A percentile compares a stretch with the other conserved stretches of the same genome.
These are phyloP conservation scores for Limosa lapponica DNA, from an alignment of 2,797 vertebrate genomes.

Conservation along the genomic window DNA sequence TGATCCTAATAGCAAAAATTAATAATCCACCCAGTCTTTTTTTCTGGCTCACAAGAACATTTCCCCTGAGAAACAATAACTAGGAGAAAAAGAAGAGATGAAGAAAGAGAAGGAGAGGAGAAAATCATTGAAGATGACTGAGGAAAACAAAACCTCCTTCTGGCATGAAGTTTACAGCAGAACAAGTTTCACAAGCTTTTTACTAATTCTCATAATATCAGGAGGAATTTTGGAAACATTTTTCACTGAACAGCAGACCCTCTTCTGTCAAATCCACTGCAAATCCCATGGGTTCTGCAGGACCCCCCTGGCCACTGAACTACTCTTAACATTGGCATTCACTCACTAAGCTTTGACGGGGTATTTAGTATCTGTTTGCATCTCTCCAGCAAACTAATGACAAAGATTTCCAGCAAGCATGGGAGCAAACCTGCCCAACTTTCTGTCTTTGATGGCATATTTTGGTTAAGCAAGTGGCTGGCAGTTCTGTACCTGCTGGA, in stretches of 20 bases:
- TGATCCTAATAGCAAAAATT: slow-evolving; percentile 26
- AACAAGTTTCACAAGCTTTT: neutral
- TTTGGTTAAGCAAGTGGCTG: neutral
- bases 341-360: neutral
- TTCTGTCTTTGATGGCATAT: neutral
- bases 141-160: neutral
- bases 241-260: neutral
- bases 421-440: neutral
- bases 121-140: neutral
- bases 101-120: neutral
- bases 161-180: neutral
- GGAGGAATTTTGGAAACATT: neutral
- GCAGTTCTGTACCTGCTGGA: neutral
- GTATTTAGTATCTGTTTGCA: neutral
- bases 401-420: neutral
- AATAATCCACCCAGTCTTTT: slow-evolving; percentile 1
- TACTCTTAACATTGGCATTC: neutral
- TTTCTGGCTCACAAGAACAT: slow-evolving; percentile 6
- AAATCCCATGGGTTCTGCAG: neutral
- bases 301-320: neutral
- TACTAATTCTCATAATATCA: neutral
- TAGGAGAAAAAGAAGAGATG: neutral
- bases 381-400: neutral
- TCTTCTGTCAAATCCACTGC: neutral
- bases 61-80: neutral